A percentile compares a stretch with the other conserved stretches of the same genome.
These are phyloP conservation scores for Pseudoips prasinana DNA, from an alignment of 2,888 invertebrate genomes.

Conservation along the genomic window DNA sequence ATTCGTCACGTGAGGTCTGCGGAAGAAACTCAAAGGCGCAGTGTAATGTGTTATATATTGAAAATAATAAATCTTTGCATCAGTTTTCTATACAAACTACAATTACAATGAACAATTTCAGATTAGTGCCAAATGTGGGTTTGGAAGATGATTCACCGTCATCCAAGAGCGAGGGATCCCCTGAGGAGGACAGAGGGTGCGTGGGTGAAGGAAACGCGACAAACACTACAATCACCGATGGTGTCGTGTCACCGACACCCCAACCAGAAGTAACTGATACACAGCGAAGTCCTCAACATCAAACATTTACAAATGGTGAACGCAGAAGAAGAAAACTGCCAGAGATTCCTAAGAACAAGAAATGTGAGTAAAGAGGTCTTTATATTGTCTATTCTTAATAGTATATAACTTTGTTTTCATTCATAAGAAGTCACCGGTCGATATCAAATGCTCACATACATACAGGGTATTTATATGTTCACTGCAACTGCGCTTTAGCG, in stretches of 20 bases:
- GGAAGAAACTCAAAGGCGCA: slow-evolving; percentile 11
- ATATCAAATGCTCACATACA: slow-evolving; percentile 1
- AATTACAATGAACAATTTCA: slow-evolving; percentile 44
- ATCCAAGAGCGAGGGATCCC: slow-evolving; percentile 87
- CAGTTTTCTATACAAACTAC: too few relatives aligned
- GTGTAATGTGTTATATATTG: neutral
- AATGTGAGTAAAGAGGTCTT: slow-evolving; percentile 88
- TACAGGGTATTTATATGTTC: slow-evolving; percentile 12
- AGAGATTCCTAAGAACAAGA: slow-evolving; percentile 94
- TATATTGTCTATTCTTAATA: neutral
- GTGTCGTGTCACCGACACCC: slow-evolving; percentile 49
- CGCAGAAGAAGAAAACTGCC: slow-evolving; percentile 91
- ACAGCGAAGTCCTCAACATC: slow-evolving; percentile 63
- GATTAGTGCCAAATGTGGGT: slow-evolving; percentile 91
- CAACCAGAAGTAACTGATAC: slow-evolving; percentile 51
- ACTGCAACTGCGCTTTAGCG: slow-evolving; percentile 42
- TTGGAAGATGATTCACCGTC: slow-evolving; percentile 92
- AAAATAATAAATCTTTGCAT: neutral
- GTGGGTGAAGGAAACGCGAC: slow-evolving; percentile 78
- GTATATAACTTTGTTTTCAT: neutral
- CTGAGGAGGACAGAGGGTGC: slow-evolving; percentile 83
- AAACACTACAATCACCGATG: slow-evolving; percentile 32
- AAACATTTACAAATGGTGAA: slow-evolving; percentile 75
- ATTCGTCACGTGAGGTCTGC: slow-evolving; percentile 39
- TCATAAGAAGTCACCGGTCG: slow-evolving; percentile 10